These are phyloP conservation scores for Dryocosmus kuriphilus DNA, from an alignment of 2,888 invertebrate genomes.

Conservation along the genomic window DNA sequence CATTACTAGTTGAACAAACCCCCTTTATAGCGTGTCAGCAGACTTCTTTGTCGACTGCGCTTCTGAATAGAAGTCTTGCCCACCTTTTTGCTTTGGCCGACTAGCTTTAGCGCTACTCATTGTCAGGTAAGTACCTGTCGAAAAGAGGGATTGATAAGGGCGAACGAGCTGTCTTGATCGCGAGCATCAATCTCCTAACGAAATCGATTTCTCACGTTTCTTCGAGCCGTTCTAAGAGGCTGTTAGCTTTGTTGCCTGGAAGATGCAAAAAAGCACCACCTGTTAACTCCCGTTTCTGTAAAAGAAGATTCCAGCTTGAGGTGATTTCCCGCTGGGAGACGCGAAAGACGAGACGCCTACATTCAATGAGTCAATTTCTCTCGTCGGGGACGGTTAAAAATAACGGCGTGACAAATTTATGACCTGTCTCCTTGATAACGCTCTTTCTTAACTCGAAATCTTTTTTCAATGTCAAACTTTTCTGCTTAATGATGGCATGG, in stretches of 20 bases:
- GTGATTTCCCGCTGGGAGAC: slow-evolving; percentile 45
- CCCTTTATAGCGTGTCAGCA: not conserved
- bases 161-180: slow-evolving; percentile 49
- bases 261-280: slow-evolving; percentile 57
- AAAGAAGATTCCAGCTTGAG: slow-evolving; percentile 41
- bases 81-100: not conserved
- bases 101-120: not conserved
- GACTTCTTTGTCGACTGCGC: not conserved
- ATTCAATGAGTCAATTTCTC: slow-evolving; percentile 35
- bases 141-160: slow-evolving; percentile 44
- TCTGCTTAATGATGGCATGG: not conserved
- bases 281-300: slow-evolving; percentile 53
- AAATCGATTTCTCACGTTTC: slow-evolving; percentile 50
- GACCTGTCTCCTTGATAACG: slow-evolving; percentile 7
- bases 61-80: not conserved
- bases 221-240: slow-evolving; percentile 44
- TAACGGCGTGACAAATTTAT: slow-evolving; percentile 14
- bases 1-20: not conserved
- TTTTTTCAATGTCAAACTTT: not conserved
- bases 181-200: slow-evolving; percentile 55
- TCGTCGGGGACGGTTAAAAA: slow-evolving; percentile 22
- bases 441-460: not conserved
- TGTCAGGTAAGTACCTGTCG: slow-evolving; percentile 42
- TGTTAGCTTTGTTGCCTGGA: slow-evolving; percentile 44
- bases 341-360: slow-evolving; percentile 3